Percentiles rank a stretch among this genome's conserved stretches.
These are phyloP conservation scores for Microtus montanus DNA, from an alignment of 2,113 vertebrate genomes.

Conservation along the genomic window DNA sequence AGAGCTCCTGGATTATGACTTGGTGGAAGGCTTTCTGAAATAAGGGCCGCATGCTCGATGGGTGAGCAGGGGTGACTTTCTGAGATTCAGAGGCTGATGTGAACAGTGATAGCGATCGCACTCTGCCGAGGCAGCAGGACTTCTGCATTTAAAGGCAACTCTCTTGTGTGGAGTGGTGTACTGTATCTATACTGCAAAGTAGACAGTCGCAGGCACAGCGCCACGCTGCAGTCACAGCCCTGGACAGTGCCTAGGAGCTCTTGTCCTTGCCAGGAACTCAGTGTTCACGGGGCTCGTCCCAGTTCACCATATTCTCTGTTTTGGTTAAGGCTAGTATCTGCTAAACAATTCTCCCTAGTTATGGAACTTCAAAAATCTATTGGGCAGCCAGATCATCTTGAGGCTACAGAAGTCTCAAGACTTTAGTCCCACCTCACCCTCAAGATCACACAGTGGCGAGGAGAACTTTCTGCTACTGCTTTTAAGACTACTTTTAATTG, in stretches of 20 bases:
- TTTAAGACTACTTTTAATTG: background rate
- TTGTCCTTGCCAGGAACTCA: background rate
- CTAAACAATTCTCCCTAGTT: background rate
- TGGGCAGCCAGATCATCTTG: background rate
- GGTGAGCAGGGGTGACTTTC: background rate
- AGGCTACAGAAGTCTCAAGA: background rate
- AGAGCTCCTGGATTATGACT: background rate
- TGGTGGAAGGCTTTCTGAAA: background rate
- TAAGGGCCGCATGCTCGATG: fast-evolving
- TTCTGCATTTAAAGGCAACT: background rate
- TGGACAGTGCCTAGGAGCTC: background rate
- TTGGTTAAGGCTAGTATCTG: background rate
- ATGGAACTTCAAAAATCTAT: background rate
- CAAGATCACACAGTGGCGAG: background rate
- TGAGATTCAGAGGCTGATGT: background rate
- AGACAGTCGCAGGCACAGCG: background rate
- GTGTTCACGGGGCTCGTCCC: background rate
- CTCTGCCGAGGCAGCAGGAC: background rate
- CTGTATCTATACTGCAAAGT: background rate
- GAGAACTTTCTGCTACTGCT: background rate
- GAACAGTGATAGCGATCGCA: too few species aligned
- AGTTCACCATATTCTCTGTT: background rate
- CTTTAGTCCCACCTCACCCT: background rate
- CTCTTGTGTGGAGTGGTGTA: background rate
- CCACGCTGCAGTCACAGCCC: background rate